A percentile compares a stretch with the other conserved stretches of the same genome.
phyloP scores from a whole-genome alignment of 2,113 vertebrate genomes.

The Leptosomus discolor region DNA sequence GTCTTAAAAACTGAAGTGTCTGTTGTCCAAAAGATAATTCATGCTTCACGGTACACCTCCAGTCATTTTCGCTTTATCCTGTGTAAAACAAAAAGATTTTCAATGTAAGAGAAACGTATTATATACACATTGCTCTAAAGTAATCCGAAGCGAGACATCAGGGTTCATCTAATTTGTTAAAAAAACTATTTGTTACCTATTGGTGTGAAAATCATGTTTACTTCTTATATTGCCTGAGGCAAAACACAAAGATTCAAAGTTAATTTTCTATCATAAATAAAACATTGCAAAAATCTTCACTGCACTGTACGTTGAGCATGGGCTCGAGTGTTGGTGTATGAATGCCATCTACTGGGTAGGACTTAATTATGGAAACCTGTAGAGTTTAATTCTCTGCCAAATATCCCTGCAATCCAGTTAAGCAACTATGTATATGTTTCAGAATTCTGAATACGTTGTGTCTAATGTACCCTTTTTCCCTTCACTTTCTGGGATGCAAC shows the following conservation, averaged over 20 bases:
- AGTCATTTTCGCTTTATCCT: conserved; percentile 24
- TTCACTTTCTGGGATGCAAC: neutral
- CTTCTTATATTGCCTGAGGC: conserved; percentile 53
- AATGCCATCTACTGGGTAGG: conserved; percentile 71
- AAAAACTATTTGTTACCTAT: conserved; percentile 70
- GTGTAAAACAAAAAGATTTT: conserved; percentile 20
- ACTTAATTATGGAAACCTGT: neutral
- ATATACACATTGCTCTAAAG: neutral
- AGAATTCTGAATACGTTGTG: neutral
- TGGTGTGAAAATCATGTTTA: conserved; percentile 70
- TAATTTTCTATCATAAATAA: conserved; percentile 73
- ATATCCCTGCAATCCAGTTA: neutral
- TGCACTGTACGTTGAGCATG: neutral
- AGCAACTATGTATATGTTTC: neutral
- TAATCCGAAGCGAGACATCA: conserved; percentile 58
- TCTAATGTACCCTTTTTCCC: neutral
- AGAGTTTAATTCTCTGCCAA: neutral
- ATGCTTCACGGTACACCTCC: neutral
- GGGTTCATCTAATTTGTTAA: conserved; percentile 68
- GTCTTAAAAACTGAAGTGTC: neutral
- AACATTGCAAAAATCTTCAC: neutral
- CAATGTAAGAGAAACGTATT: conserved; percentile 21
- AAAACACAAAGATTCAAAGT: conserved; percentile 64
- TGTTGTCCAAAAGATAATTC: neutral
- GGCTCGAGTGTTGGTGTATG: neutral